phyloP scores from a whole-genome alignment of 2,797 vertebrate species.

The Antrozous pallidus region DNA sequence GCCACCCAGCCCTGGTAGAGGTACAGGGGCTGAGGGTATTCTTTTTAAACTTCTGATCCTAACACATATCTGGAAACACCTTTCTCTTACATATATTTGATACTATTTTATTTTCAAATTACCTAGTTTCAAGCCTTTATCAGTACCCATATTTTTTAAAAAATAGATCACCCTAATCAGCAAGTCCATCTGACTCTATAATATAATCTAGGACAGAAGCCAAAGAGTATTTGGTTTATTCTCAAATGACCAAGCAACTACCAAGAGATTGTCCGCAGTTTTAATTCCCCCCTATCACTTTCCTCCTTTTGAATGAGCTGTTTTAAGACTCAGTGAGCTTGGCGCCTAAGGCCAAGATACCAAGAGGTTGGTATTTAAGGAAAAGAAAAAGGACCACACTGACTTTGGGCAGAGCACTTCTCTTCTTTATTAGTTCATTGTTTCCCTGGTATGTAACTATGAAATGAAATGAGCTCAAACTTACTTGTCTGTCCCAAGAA shows the following conservation, averaged over 20 bases:
- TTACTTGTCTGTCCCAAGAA: background rate
- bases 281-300: background rate
- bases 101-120: background rate
- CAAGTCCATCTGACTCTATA: background rate
- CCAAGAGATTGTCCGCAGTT: background rate
- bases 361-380: background rate
- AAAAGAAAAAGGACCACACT: background rate
- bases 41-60: background rate
- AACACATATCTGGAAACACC: background rate
- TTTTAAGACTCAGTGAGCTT: conserved; percentile 8
- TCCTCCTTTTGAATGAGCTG: background rate
- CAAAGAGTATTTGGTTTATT: background rate
- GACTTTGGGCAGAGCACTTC: background rate
- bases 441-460: background rate
- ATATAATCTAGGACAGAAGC: background rate
- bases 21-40: background rate
- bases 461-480: background rate
- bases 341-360: background rate
- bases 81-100: background rate
- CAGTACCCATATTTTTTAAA: background rate
- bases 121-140: background rate
- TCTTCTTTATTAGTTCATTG: background rate
- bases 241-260: background rate
- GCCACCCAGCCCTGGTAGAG: background rate
- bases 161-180: background rate